Percentiles rank a stretch among this genome's conserved stretches.
Conservation (phyloP, 1,140 invertebrate species). For the Apis dorsata region DNA sequence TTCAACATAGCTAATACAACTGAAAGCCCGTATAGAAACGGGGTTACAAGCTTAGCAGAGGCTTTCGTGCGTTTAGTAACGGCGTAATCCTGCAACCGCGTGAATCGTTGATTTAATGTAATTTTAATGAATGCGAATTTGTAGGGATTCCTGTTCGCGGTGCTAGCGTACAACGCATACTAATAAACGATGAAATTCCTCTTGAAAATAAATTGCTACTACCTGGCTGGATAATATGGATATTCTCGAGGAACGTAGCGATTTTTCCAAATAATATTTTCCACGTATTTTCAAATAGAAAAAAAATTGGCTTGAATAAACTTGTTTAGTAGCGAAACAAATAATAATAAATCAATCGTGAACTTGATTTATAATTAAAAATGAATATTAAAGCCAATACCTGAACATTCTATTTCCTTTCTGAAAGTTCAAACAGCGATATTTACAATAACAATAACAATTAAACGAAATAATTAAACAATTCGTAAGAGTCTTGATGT, state of each 20-base stretch:
- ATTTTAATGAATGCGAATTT: constrained; percentile 50
- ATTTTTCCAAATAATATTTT: neutral
- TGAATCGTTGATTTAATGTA: constrained; percentile 42
- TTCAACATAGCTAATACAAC: neutral
- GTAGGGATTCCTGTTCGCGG: constrained; percentile 11
- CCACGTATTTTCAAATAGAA: neutral
- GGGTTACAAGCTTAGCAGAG: constrained; percentile 31
- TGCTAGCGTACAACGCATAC: neutral
- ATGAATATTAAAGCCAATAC: too few relatives aligned
- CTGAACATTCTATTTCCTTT: too few relatives aligned
- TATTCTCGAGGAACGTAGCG: neutral
- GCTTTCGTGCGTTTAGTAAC: constrained; percentile 31
- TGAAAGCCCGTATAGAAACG: neutral
- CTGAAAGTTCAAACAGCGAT: too few relatives aligned
- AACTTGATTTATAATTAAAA: neutral
- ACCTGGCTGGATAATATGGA: neutral
- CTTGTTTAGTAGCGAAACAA: neutral
- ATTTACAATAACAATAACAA: too few relatives aligned
- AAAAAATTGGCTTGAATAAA: neutral
- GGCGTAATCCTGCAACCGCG: constrained; percentile 20
- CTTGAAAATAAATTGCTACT: neutral
- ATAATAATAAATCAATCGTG: neutral
- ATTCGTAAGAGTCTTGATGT: too few relatives aligned
- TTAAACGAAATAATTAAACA: too few relatives aligned
- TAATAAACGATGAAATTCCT: constrained; percentile 9